These are phyloP conservation scores for Xenentodon cancila DNA, from an alignment of 2,797 vertebrate species.

Conservation along the genomic window DNA sequence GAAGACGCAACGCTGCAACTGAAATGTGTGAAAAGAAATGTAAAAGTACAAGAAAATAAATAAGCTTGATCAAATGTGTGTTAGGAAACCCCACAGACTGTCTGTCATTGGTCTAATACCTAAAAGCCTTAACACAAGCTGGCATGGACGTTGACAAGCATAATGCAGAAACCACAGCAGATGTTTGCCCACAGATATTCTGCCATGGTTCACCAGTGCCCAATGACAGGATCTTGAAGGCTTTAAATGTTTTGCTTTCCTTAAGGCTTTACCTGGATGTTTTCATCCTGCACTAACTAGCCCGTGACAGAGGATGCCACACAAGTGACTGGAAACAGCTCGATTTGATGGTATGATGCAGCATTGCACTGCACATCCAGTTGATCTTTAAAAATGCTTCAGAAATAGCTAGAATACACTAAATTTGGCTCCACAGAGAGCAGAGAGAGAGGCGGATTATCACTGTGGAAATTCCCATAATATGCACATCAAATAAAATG, in stretches of 20 bases:
- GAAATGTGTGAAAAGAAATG: neutral
- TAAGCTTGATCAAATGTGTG: neutral
- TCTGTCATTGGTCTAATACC: neutral
- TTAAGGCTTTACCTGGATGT: neutral
- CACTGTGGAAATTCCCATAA: neutral
- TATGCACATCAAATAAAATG: neutral
- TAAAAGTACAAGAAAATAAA: neutral
- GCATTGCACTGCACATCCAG: neutral
- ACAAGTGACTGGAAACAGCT: neutral
- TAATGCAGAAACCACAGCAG: neutral
- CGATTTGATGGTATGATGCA: neutral
- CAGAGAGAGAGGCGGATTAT: neutral
- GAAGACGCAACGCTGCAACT: too few species aligned
- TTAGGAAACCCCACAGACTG: constrained; percentile 1
- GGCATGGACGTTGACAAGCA: neutral
- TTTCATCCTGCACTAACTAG: neutral
- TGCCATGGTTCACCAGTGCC: neutral
- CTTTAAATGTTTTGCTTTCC: neutral
- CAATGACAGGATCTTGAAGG: neutral
- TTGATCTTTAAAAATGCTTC: neutral
- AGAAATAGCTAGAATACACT: neutral
- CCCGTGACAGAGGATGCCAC: neutral
- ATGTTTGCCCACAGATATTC: neutral
- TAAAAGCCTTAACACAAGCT: constrained; percentile 4
- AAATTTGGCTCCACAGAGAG: neutral